Evolutionary conservation across 1,140 invertebrate species (phyloP).

Genomic region (Polypedilum vanderplanki): DNA sequence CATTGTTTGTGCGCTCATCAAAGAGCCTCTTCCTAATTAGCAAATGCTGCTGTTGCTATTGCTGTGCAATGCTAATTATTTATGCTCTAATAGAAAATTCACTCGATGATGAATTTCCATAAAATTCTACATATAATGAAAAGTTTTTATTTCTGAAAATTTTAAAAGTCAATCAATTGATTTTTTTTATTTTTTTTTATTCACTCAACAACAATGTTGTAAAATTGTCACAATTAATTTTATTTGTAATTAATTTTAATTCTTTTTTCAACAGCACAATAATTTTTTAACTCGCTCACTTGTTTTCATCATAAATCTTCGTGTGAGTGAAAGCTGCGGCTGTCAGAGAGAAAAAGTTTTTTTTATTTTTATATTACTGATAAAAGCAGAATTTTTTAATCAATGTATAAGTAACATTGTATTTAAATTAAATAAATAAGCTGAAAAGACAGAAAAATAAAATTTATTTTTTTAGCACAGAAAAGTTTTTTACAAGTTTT

Average conservation of each 20-base stretch:
- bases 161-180: background rate
- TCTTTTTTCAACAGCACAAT: background rate
- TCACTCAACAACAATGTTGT: slow-evolving; percentile 2
- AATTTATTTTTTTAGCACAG: no score
- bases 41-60: background rate
- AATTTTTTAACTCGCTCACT: background rate
- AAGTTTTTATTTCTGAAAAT: background rate
- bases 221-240: slow-evolving; percentile 16
- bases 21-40: slow-evolving; percentile 19
- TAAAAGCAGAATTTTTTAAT: no score
- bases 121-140: background rate
- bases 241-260: slow-evolving; percentile 15
- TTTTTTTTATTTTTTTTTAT: background rate
- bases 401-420: no score
- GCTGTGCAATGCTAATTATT: background rate
- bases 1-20: background rate
- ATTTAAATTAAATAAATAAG: no score
- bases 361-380: no score
- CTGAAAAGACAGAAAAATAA: no score
- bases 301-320: slow-evolving; percentile 8
- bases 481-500: no score
- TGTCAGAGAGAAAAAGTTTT: background rate
- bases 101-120: background rate
- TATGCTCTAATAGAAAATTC: background rate
- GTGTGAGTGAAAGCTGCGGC: background rate